Evolutionary conservation across 2,888 invertebrate genomes (phyloP), one percentile per base, ranked within the genome.

Genomic region (Tiliacea aurago): DNA sequence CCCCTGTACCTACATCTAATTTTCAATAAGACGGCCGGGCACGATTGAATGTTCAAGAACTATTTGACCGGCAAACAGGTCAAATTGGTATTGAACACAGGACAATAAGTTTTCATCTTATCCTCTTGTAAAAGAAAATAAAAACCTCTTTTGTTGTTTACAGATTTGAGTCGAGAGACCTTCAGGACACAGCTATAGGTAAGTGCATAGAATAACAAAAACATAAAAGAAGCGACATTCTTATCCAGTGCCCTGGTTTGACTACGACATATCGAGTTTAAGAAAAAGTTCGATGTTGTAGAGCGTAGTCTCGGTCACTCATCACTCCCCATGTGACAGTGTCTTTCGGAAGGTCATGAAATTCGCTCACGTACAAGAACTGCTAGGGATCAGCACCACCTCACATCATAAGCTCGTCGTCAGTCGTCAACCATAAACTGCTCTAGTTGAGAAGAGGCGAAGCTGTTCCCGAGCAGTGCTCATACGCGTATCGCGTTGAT

Each of bases 81-180:
- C 20, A 23, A 28, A 51, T 33, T 1, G 4, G 0, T 78, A 15
- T 45, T 58, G 4, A 45, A 59, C 2, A 41, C 45, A 41, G n/a
- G 6, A 73, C 45, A 80, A 20, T 80, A 73, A 33, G 20, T 23
- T 80, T 80, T 51, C 51, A 58, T 58, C 18, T 37, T 6, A 20
- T 33, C 13, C 45, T 51, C 15, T 41, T 20, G 9, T 43, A 23
- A 23, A 75, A 23, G 9, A 56, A 62, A 62, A 77, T 65, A 56
- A 79, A 37, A 56, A 45, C 7, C n/a, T 15, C n/a, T n/a, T 75
- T 67, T 70, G 23, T 49, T 49, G 20, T 66, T 81, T 75, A 37
- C 81, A 81, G 84, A 73, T 76, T 65, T 53, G 70, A 72, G 62
- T 49, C 61, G 43, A 58, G 20, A 64, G 53, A 47, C 28, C 45